Base-by-base conservation (phyloP, 2,113 vertebrate genomes). In the Atherinomorus stipes region DNA sequence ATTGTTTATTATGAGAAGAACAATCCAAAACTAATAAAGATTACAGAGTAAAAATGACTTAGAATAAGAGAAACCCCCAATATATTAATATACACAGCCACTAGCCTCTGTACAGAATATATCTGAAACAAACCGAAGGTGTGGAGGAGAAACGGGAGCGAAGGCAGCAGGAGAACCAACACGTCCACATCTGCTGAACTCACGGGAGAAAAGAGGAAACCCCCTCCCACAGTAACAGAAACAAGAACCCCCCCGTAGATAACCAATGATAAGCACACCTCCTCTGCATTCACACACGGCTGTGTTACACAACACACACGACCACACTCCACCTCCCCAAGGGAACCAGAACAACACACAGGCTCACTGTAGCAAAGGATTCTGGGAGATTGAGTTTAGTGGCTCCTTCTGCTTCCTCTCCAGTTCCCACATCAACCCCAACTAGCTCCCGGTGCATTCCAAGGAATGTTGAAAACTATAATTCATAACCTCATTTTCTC, bases 61-160 rank as follows among this genome's bases (percentile, higher is more conserved):
- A 74, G 61, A 74, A 70, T 25, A 23, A 53, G 44, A 42, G 70
- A 78, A 34, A 65, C 53, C 80, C 76, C 87, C 82, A 81, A 93
- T 94, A 94, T 93, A 93, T 94, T 93, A 93, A 92, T 91, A 91
- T 90, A 92, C 83, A 91, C 85, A 90, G 90, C 74, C 88, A 81
- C 80, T 78, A 83, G 83, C 71, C 69, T 90, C 89, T 91, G 84
- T 92, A 92, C 91, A 93, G 64, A 54, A 59, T 47, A 75, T 42
- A 59, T 76, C 38, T 83, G 72, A 72, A 51, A 75, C 45, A 31
- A 8, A 42, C 26, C n/a, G n/a, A n/a, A n/a, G 59, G 59, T 69
- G 71, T 53, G 76, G 47, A 69, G 21, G 51, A 51, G 58, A 57
- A 56, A 72, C 12, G 8, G n/a, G 0, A 16, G 9, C 3, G n/a